These are phyloP conservation scores for Cynodonichthys magdalenae DNA, from an alignment of 2,797 vertebrate species.

Conservation along the genomic window DNA sequence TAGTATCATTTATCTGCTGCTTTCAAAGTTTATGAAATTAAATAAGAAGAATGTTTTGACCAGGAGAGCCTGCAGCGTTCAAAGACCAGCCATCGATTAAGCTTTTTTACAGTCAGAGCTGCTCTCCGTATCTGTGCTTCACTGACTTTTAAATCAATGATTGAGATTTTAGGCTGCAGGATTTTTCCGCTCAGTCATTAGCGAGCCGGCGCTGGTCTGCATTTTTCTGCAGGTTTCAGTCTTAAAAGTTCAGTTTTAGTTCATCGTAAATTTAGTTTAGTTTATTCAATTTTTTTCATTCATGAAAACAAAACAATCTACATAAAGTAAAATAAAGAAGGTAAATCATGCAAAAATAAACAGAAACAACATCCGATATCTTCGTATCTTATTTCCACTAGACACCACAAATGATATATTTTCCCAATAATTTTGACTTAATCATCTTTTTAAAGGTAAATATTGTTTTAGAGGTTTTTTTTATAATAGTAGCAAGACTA, in stretches of 20 bases:
- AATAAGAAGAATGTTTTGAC: neutral
- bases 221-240: neutral
- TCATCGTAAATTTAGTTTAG: no score
- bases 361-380: no score
- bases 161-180: neutral
- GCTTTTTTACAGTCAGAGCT: conserved; percentile 6
- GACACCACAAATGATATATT: no score
- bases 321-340: no score
- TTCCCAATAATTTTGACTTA: no score
- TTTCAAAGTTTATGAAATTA: neutral
- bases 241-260: neutral
- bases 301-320: no score
- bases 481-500: no score
- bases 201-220: neutral
- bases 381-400: no score
- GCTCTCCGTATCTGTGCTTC: neutral
- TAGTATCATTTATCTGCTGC: neutral
- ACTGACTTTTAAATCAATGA: conserved; percentile 5
- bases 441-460: no score
- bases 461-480: no score
- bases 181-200: neutral
- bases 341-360: no score
- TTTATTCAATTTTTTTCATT: no score
- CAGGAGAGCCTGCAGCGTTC: neutral
- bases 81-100: neutral